These are phyloP conservation scores for Anarrhichthys ocellatus DNA, from an alignment of 2,113 vertebrate genomes.

Conservation along the genomic window DNA sequence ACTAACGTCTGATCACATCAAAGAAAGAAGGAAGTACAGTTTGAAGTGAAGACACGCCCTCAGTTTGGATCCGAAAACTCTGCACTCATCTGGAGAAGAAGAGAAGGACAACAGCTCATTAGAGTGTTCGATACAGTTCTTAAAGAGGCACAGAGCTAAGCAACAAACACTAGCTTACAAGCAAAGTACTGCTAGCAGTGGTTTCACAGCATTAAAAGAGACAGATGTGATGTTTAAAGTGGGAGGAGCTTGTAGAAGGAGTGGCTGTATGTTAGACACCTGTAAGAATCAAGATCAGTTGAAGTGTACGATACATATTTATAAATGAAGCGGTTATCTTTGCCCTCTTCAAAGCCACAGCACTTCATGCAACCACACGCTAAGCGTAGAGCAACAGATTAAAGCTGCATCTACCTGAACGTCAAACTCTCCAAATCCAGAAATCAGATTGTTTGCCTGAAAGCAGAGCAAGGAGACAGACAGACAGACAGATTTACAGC, in stretches of 20 bases:
- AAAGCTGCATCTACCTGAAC: slow-evolving; percentile 55
- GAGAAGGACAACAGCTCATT: neutral
- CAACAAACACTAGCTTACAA: neutral
- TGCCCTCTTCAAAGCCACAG: no score
- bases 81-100: slow-evolving; percentile 21
- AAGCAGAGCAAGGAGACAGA: slow-evolving; percentile 18
- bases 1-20: neutral
- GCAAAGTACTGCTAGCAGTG: no score
- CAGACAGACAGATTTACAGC: neutral
- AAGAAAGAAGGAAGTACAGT: neutral
- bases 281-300: no score
- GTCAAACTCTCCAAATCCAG: slow-evolving; percentile 49
- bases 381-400: slow-evolving; percentile 1
- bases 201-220: neutral
- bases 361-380: no score
- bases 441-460: slow-evolving; percentile 58
- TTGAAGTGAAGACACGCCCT: neutral
- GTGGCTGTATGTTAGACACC: neutral
- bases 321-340: no score
- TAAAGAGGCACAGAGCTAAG: neutral
- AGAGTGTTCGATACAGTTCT: neutral
- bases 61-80: neutral
- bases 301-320: no score
- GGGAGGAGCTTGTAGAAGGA: neutral
- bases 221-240: neutral